Evolutionary conservation across 2,113 vertebrate genomes (phyloP), one percentile per base, ranked within the genome.

Genomic region (Lepus europaeus): DNA sequence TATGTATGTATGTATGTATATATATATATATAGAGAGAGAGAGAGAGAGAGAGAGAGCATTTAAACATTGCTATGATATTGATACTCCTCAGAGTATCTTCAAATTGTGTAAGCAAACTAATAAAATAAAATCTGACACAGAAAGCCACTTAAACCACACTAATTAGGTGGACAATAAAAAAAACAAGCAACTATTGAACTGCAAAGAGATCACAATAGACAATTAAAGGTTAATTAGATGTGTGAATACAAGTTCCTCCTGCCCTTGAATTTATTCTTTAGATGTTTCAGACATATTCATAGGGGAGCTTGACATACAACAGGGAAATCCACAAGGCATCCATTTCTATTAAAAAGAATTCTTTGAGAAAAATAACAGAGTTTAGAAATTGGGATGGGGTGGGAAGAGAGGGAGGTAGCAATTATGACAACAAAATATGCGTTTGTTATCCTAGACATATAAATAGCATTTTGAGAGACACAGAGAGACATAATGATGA

Each of bases 221-320:
- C 49, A 95, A 92, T 90, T 92, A 96, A 96, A 97, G 94, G 89
- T 97, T 96, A 96, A 97, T 97, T 86, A 94, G 90, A 96, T 95
- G 61, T 27, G 9, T 69, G 69, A 93, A 93, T 90, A 72, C 86
- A 90, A 73, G 53, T 80, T 82, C 49, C 49, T 87, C 19, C 78
- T 88, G 74, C 70, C 9, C 45, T 87, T 74, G 79, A 88, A 95
- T 96, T 96, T 96, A 87, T 53, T 92, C 31, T 39, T 94, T n/a
- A 72, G 78, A 82, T 90, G 12, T 72, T 96, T 92, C 45, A 88
- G 92, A 91, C 6, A 72, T 70, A 90, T 88, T 94, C 86, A 95
- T 87, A 87, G 63, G 53, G 68, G 59, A 93, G 12, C 4, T 79
- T 96, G 78, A 76, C 74, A 88, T 84, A 59, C 25, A 96, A 70